A percentile compares a stretch with the other conserved stretches of the same genome.
Conservation (phyloP, 1,140 invertebrate species). For the Drosophila simulans region DNA sequence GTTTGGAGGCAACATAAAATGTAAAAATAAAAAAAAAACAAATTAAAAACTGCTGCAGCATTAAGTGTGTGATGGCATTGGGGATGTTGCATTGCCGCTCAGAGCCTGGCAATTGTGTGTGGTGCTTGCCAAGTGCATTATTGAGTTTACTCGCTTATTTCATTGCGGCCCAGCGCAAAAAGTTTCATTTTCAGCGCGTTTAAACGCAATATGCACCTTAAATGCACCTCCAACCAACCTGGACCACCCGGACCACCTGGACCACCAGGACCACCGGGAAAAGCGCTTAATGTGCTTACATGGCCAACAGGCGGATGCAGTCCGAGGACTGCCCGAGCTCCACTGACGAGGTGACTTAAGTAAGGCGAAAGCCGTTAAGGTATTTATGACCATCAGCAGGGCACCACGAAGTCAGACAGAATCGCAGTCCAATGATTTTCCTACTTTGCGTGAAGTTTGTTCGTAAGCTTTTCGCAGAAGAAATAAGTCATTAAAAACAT, state of each 20-base stretch:
- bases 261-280: slow-evolving; percentile 32
- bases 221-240: slow-evolving; percentile 19
- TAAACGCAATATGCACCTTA: slow-evolving; percentile 67
- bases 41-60: slow-evolving; percentile 27
- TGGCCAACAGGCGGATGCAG: slow-evolving; percentile 31
- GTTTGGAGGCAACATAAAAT: slow-evolving; percentile 32
- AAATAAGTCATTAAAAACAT: background rate
- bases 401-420: slow-evolving; percentile 24
- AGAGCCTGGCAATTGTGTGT: slow-evolving; percentile 54
- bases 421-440: slow-evolving; percentile 6
- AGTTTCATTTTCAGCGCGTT: slow-evolving; percentile 62
- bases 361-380: slow-evolving; percentile 77
- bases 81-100: slow-evolving; percentile 5
- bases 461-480: background rate
- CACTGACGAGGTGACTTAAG: slow-evolving; percentile 79
- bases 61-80: slow-evolving; percentile 36
- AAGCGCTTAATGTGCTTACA: slow-evolving; percentile 74
- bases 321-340: slow-evolving; percentile 11
- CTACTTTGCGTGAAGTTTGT: slow-evolving; percentile 7
- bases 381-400: slow-evolving; percentile 71
- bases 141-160: slow-evolving; percentile 73
- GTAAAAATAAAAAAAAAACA: background rate
- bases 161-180: slow-evolving; percentile 59
- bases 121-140: slow-evolving; percentile 71
- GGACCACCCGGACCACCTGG: no score